These are phyloP conservation scores for Acromyrmex echinatior DNA, from an alignment of 1,140 invertebrate genomes.

Conservation along the genomic window DNA sequence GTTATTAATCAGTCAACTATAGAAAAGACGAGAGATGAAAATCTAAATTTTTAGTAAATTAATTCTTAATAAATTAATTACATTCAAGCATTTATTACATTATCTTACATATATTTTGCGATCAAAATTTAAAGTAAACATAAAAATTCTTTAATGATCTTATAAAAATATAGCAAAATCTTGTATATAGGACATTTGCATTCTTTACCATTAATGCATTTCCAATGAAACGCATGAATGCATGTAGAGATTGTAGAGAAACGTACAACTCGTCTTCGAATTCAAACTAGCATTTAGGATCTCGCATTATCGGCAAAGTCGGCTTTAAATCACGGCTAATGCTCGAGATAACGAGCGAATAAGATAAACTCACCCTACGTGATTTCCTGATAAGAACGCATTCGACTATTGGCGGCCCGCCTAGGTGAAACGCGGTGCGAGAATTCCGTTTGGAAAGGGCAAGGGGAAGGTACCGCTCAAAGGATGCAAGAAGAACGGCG, in stretches of 20 bases:
- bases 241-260: not conserved
- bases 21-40: not conserved
- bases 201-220: conserved; percentile 12
- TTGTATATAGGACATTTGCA: not conserved
- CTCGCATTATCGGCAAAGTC: conserved; percentile 50
- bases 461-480: not conserved
- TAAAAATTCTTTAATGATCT: not conserved
- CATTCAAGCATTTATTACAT: not conserved
- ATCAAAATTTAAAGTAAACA: not conserved
- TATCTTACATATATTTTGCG: not conserved
- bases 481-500: conserved; percentile 37
- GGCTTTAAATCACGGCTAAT: conserved; percentile 67
- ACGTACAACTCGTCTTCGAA: conserved; percentile 17
- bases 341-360: conserved; percentile 69
- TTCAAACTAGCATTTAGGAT: conserved; percentile 51
- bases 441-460: not conserved
- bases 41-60: not conserved
- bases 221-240: conserved; percentile 8
- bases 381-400: conserved; percentile 77
- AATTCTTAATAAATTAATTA: not conserved
- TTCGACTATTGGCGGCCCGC: conserved; percentile 72
- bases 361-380: conserved; percentile 72
- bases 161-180: not conserved
- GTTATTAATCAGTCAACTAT: not conserved
- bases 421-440: conserved; percentile 28